phyloP scores from a whole-genome alignment of 2,888 invertebrate species.

The Nymphalis polychloros region DNA sequence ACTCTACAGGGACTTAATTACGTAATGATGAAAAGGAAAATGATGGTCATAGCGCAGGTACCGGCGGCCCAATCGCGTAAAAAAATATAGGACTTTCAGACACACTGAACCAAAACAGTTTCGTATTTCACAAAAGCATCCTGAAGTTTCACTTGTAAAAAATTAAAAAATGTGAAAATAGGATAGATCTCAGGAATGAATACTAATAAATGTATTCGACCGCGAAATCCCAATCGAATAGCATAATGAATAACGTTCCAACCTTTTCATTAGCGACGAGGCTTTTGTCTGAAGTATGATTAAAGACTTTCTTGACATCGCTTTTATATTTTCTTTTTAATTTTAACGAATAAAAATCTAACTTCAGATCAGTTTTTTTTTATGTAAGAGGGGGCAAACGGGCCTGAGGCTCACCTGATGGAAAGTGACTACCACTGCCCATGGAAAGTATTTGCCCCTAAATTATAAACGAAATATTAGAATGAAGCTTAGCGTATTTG shows the following conservation, averaged over 20 bases:
- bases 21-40: too few species aligned
- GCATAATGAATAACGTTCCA: constrained; percentile 25
- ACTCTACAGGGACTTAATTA: too few species aligned
- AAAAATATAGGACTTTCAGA: too few species aligned
- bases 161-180: constrained; percentile 2
- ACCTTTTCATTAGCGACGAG: constrained; percentile 24
- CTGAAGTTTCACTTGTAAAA: background rate
- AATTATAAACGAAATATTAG: background rate
- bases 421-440: too few species aligned
- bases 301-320: constrained; percentile 20
- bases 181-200: constrained; percentile 13
- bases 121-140: background rate
- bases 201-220: constrained; percentile 24
- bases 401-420: too few species aligned
- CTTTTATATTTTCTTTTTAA: constrained; percentile 12
- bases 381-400: too few species aligned
- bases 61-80: too few species aligned
- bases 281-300: constrained; percentile 27
- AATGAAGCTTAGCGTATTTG: too few species aligned
- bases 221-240: constrained; percentile 27
- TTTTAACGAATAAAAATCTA: constrained; percentile 1
- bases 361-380: background rate
- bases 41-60: too few species aligned
- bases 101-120: too few species aligned
- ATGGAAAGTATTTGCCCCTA: background rate